Percentiles rank a stretch among this genome's conserved stretches.
Evolutionary conservation across 64 coral and sea anemone genomes (phyloP).

Genomic region (Porites australiensis): DNA sequence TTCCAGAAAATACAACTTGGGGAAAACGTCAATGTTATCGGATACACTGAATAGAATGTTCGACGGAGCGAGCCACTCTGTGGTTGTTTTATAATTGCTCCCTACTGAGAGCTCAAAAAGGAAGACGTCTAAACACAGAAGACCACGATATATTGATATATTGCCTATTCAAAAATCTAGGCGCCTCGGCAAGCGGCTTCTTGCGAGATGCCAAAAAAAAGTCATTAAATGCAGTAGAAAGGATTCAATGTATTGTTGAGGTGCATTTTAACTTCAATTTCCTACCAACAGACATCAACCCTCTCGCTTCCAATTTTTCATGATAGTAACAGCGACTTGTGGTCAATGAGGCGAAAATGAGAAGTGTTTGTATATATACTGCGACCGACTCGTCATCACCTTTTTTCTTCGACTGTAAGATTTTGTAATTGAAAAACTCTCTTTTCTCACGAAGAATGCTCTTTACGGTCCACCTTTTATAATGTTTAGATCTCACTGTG

Average conservation of each 20-base stretch:
- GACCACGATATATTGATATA: background rate
- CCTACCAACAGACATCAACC: background rate
- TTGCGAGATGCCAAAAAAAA: background rate
- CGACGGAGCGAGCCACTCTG: conserved; percentile 37
- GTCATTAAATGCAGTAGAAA: background rate
- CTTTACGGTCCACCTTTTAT: background rate
- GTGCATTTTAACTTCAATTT: background rate
- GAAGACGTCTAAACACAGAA: conserved; percentile 26
- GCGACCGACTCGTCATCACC: background rate
- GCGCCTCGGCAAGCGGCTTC: background rate
- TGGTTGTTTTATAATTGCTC: conserved; percentile 83
- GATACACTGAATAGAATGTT: conserved; percentile 35
- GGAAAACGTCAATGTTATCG: background rate
- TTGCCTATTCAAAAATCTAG: background rate
- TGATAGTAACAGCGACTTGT: conserved; percentile 9
- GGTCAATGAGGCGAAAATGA: conserved; percentile 29
- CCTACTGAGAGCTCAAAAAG: conserved; percentile 68
- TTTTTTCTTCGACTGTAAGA: background rate
- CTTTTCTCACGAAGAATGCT: background rate
- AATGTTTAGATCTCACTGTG: conserved; percentile 21
- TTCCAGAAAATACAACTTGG: background rate
- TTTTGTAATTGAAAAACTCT: background rate
- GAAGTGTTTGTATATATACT: conserved; percentile 10
- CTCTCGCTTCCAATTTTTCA: conserved; percentile 25
- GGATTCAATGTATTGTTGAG: background rate